Percentiles rank a stretch among this genome's conserved stretches.
These are phyloP conservation scores for Monopis laevigella DNA, from an alignment of 2,888 invertebrate genomes.

Conservation along the genomic window DNA sequence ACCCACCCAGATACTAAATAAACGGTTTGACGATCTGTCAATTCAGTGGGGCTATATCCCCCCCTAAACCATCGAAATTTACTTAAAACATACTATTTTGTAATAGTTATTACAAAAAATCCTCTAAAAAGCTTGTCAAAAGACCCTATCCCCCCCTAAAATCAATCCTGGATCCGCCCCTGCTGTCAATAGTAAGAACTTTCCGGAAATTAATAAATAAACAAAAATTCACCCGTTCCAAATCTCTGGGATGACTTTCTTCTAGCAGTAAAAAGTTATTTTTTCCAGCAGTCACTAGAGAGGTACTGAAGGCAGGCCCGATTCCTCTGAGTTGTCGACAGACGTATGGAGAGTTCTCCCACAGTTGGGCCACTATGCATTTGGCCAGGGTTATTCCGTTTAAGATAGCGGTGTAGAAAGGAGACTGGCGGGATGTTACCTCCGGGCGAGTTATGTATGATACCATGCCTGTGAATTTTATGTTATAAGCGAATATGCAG, in stretches of 20 bases:
- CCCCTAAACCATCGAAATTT: too few relatives aligned
- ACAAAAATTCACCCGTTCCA: conserved; percentile 70
- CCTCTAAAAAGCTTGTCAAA: too few relatives aligned
- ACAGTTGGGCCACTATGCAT: conserved; percentile 73
- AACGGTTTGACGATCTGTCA: too few relatives aligned
- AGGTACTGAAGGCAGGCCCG: conserved; percentile 70
- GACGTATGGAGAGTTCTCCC: conserved; percentile 78
- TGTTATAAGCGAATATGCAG: too few relatives aligned
- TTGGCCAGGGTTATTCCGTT: conserved; percentile 72
- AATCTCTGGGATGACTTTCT: conserved; percentile 74
- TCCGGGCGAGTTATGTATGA: conserved; percentile 61
- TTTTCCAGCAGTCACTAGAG: conserved; percentile 73
- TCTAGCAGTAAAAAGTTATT: conserved; percentile 70
- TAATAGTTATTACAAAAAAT: too few relatives aligned
- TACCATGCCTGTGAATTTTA: conserved; percentile 61
- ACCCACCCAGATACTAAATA: too few relatives aligned
- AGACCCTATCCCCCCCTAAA: too few relatives aligned
- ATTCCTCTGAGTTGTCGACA: conserved; percentile 77
- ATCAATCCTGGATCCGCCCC: background rate
- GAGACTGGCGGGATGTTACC: conserved; percentile 29
- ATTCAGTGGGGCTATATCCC: too few relatives aligned
- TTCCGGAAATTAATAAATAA: background rate
- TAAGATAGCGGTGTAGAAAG: conserved; percentile 61
- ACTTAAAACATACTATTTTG: too few relatives aligned
- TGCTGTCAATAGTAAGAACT: background rate